Evolutionary conservation across 2,797 vertebrate species (phyloP).

Genomic region (Pantherophis alleghaniensis): DNA sequence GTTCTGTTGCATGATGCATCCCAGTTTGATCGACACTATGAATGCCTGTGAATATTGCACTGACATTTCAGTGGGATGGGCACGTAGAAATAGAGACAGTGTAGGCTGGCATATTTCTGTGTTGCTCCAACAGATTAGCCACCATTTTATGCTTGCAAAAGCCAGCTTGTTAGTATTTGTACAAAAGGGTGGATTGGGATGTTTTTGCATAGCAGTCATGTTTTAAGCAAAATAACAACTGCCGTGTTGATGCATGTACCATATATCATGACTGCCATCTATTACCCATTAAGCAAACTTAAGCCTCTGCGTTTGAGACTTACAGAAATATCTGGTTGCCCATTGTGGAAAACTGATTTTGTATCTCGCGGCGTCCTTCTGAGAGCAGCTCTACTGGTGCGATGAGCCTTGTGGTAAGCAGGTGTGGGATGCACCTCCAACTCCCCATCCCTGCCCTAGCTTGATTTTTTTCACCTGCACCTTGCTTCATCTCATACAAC

Average conservation of each 20-base stretch:
- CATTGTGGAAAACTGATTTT: not conserved
- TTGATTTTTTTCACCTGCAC: too few relatives aligned
- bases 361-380: rapidly evolving
- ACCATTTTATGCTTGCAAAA: not conserved
- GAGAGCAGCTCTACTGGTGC: too few relatives aligned
- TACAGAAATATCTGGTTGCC: not conserved
- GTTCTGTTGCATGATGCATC: not conserved
- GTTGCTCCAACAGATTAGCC: not conserved
- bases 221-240: not conserved
- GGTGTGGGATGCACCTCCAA: too few relatives aligned
- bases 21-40: not conserved
- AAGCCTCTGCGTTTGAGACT: not conserved
- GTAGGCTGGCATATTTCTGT: not conserved
- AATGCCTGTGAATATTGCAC: not conserved
- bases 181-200: not conserved
- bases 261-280: not conserved
- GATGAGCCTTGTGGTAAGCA: too few relatives aligned
- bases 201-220: not conserved
- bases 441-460: too few relatives aligned
- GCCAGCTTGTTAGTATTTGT: not conserved
- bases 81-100: not conserved
- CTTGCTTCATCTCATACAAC: too few relatives aligned
- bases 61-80: not conserved
- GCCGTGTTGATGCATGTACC: not conserved
- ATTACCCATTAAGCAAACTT: not conserved